Evolutionary conservation across 37 sponge, comb jelly and placozoan species (phyloP), one percentile per base, ranked within the genome.

Genomic region (Crambe crambe): DNA sequence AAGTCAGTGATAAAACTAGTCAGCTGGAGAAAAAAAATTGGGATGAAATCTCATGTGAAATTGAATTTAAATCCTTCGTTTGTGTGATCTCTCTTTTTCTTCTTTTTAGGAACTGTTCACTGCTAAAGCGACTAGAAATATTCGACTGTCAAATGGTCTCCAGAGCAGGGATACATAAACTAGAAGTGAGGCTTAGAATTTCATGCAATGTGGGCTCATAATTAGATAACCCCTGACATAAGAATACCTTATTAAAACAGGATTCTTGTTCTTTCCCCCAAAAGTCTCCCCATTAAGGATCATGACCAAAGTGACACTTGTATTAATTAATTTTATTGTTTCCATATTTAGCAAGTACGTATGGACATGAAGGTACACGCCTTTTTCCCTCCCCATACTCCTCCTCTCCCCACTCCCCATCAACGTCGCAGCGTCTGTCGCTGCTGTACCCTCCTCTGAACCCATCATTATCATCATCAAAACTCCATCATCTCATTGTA

Each of bases 121-220:
- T 78, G 0, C 72, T 96, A 63, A 82, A 60, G 61, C 44, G 91
- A n/a, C 27, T 96, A 43, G 95, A 93, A 17, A 84, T 96, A 39
- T 96, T 88, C 85, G 97, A 96, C 80, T 96, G 97, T 58, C 94
- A 93, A 69, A 85, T 74, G 61, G 87, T 96, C 18, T 90, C 97
- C 23, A 79, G 94, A 78, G 23, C 57, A 43, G 97, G 83, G 18
- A 93, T 96, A 9, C 75, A 87, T 41, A 89, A 75, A 62, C 80
- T 96, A 41, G 85, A 82, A 83, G 93, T 92, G 47, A 70, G 21
- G n/a, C n/a, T n/a, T n/a, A n/a, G n/a, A 25, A 15, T 37, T 27
- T 26, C 29, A 22, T 41, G 17, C 22, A 9, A 22, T 1, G 4
- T 18, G 15, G n/a, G n/a, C n/a, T n/a, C n/a, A n/a, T n/a, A n/a